Evolutionary conservation across 2,113 vertebrate genomes (phyloP).

Genomic region (Anas platyrhynchos): DNA sequence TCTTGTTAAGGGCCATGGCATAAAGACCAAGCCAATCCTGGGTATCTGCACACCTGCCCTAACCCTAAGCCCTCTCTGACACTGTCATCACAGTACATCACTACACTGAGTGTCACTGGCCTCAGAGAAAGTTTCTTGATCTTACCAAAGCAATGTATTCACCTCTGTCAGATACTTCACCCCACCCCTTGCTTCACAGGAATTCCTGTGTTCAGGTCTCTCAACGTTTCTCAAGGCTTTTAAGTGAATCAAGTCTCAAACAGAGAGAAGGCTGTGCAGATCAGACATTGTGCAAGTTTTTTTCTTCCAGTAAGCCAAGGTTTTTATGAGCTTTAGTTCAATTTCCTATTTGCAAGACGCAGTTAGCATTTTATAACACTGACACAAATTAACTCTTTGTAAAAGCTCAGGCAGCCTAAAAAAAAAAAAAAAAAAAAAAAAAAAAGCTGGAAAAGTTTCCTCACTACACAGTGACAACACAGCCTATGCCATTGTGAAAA

Average conservation of each 20-base stretch:
- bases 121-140: not conserved
- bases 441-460: not conserved
- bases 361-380: not conserved
- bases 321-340: not conserved
- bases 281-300: not conserved
- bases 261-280: not conserved
- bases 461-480: fast-evolving
- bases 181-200: not conserved
- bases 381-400: not conserved
- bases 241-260: not conserved
- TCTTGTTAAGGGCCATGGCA: not conserved
- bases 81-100: not conserved
- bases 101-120: not conserved
- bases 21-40: not conserved
- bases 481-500: not conserved
- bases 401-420: not conserved
- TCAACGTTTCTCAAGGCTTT: conserved; percentile 14
- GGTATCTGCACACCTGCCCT: not conserved
- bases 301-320: not conserved
- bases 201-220: not conserved
- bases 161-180: not conserved
- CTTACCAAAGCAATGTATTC: not conserved
- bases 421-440: not conserved
- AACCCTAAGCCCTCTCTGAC: not conserved
- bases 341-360: not conserved